Evolutionary conservation across 2,113 vertebrate genomes (phyloP), one percentile per base, ranked within the genome.

Genomic region (Pelmatolapia mariae): DNA sequence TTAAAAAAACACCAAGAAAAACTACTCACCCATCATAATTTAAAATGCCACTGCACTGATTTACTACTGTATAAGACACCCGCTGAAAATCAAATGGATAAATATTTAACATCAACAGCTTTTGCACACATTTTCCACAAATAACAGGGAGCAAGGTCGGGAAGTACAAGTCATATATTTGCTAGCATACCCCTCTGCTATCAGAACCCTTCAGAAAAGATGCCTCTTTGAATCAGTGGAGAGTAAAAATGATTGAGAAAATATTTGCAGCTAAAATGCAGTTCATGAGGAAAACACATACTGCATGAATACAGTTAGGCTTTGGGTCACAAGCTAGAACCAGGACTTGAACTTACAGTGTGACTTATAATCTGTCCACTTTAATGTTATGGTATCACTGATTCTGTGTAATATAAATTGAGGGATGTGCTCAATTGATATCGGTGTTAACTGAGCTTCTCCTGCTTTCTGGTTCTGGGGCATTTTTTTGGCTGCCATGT

Each of bases 51-150:
- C 5, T 26, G 22, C 38, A 43, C 22, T 10, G 66, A 26, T 43
- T 45, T 18, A 26, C 38, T 45, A 43, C 66, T 1, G 13, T 45
- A 26, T 45, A 73, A 26, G 8, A 26, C n/a, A 71, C 38, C 38
- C 6, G 22, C 13, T 10, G 15, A 73, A 73, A 73, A 1, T 3
- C 0, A 45, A 73, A 18, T 45, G 22, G 68, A 18, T 73, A 26
- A 43, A 73, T 45, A 73, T 45, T 73, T 73, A 4, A 73, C 68
- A 73, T 45, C 38, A 73, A 73, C 22, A 3, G 68, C 22, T 73
- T 73, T 73, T 45, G 40, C 2, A 0, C 1, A 73, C 40, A 73
- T 45, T 73, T 73, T 3, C 22, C 40, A 5, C 22, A 1, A 73
- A 73, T 45, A 26, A 45, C 22, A 26, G 22, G 22, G 68, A 26